Evolutionary conservation across 2,888 invertebrate species (phyloP), one percentile per base, ranked within the genome.

Genomic region (Pheosia tremula): DNA sequence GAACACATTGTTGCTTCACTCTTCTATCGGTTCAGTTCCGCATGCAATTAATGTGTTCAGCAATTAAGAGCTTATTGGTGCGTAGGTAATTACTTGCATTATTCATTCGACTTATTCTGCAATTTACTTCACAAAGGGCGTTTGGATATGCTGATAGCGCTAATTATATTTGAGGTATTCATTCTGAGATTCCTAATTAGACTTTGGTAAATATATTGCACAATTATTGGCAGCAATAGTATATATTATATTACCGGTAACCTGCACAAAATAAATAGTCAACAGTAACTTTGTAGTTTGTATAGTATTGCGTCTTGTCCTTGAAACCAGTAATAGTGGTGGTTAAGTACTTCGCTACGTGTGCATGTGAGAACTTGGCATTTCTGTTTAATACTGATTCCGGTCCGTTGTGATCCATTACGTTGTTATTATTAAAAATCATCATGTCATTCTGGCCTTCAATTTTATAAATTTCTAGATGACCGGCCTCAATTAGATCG

Each of bases 241-340:
- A 9, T n/a, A 4, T 3, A 47, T 47, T 47, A 3, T 50, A 24
- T n/a, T 3, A 24, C 50, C 8, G 0, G 8, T 3, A 50, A 9
- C 13, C 50, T 6, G 24, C 24, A 50, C 10, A 6, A 50, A n/a
- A 5, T 3, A 24, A 24, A 13, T 24, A 24, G 5, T 1, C 5
- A 50, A 24, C 24, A 37, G 37, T 37, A 5, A 37, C 11, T 53
- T 37, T 3, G 53, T 53, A 53, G 37, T 37, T 37, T 10, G 11
- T 11, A 37, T 9, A 13, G 7, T 11, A 50, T 53, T 37, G 53
- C 37, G 11, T 9, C 11, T 10, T 53, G 53, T 53, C 53, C 53
- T 53, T 53, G 53, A 37, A 53, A 11, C 37, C 0, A 5, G 53
- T 53, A 37, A 53, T 53, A 53, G 53, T 53, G 38, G 53, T 53